A percentile compares a stretch with the other conserved stretches of the same genome.
phyloP scores from a whole-genome alignment of 2,888 invertebrate genomes.

The Campoplex nolae region DNA sequence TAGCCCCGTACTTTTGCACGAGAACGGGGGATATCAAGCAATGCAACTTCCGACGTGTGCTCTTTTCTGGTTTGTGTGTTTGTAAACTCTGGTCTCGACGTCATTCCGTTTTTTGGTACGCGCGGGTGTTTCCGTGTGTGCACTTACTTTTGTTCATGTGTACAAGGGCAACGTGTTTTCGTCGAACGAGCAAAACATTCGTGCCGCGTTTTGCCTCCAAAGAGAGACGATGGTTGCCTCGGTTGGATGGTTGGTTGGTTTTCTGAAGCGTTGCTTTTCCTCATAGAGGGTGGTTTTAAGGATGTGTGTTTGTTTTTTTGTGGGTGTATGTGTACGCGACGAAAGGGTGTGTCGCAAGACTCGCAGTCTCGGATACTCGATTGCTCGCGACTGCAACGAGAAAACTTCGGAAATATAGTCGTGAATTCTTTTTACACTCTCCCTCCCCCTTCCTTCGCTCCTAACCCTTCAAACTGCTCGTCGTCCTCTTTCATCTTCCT shows the following conservation, averaged over 20 bases:
- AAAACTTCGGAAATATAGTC: conserved; percentile 60
- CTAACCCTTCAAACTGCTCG: neutral
- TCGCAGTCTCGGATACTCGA: conserved; percentile 61
- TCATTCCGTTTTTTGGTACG: conserved; percentile 34
- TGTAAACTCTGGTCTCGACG: conserved; percentile 54
- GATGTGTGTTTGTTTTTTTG: conserved; percentile 32
- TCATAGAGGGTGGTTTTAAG: conserved; percentile 31
- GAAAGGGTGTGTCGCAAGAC: conserved; percentile 57
- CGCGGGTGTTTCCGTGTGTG: conserved; percentile 71
- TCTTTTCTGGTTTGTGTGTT: conserved; percentile 57
- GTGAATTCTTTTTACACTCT: conserved; percentile 34
- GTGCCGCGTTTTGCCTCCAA: conserved; percentile 58
- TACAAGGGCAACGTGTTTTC: conserved; percentile 79
- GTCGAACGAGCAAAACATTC: conserved; percentile 77
- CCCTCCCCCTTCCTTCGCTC: neutral
- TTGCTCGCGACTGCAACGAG: conserved; percentile 64
- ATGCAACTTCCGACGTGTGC: conserved; percentile 59
- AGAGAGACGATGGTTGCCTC: conserved; percentile 26
- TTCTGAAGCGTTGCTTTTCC: conserved; percentile 63
- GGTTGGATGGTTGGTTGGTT: conserved; percentile 58
- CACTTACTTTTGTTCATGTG: conserved; percentile 64
- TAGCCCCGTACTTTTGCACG: conserved; percentile 8
- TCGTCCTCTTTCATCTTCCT: conserved; percentile 12
- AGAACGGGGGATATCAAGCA: conserved; percentile 24
- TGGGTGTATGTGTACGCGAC: conserved; percentile 7